Evolutionary conservation across 1,140 invertebrate species (phyloP), one percentile per base, ranked within the genome.

Genomic region (Ostrea denselamellosa): DNA sequence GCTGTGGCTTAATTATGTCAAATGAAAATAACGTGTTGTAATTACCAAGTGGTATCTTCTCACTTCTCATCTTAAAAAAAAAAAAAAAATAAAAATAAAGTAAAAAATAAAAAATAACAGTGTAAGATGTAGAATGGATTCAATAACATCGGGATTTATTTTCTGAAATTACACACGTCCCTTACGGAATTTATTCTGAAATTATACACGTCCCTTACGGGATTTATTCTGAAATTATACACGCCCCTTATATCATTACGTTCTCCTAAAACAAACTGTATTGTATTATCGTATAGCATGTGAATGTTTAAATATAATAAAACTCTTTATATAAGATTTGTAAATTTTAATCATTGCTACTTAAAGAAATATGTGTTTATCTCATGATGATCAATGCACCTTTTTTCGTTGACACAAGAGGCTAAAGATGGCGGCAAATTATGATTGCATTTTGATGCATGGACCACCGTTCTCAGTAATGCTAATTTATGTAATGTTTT

Each of bases 381-480:
- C 17, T 14, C 17, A n/a, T 19, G 5, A n/a, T 19, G 17, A 7
- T 62, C 5, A 19, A 19, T 62, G 0, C 7, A 58, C 12, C 12
- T 14, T 58, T 62, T 19, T 19, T 19, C 10, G 28, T 28, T 44
- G 68, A 77, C 28, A 28, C 14, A 77, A 77, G 68, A 2, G 68
- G 28, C 25, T 34, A 25, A 77, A 77, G 10, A 77, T 77, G 68
- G 68, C 68, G 68, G 68, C 68, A 77, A 77, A 77, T 8, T 77
- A 12, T 77, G 68, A 77, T 34, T 77, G 68, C 28, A 34, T 77
- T 25, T 28, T 77, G 68, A 77, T 77, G 68, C 68, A 77, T 77
- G 68, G 68, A 34, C 68, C 68, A 77, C 68, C 68, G 34, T 77
- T 77, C 28, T 77, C 68, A 10, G 68, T 77, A 77, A 77, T 19